phyloP scores from a whole-genome alignment of 2,888 invertebrate species.

The Sinopyrophorus schimmeli region DNA sequence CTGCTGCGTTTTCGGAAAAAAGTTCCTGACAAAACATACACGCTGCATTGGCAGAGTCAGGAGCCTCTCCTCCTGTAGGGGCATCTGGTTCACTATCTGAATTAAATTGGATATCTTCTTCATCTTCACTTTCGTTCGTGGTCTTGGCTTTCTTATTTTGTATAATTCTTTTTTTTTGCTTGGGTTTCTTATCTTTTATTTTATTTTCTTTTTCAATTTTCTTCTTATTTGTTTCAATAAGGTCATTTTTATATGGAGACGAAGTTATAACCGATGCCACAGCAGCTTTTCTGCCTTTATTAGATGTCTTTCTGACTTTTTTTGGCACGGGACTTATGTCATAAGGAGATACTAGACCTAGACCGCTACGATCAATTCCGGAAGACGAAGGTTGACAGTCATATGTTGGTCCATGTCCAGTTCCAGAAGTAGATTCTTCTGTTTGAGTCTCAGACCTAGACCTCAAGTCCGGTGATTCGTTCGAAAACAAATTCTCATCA shows the following conservation, averaged over 20 bases:
- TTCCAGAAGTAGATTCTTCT: too few species aligned
- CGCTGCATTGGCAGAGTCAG: slow-evolving; percentile 17
- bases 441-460: too few species aligned
- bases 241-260: not conserved
- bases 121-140: not conserved
- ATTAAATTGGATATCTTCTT: not conserved
- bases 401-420: too few species aligned
- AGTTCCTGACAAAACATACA: slow-evolving; percentile 26
- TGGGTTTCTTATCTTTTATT: not conserved
- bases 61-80: not conserved
- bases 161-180: not conserved
- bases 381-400: not conserved
- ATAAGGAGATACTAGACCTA: not conserved
- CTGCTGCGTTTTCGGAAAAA: slow-evolving; percentile 25
- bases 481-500: too few species aligned
- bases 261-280: slow-evolving; percentile 2
- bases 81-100: slow-evolving; percentile 1
- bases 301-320: not conserved
- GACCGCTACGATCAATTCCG: not conserved
- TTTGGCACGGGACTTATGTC: slow-evolving; percentile 1
- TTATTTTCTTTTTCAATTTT: not conserved
- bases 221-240: not conserved
- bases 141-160: slow-evolving; percentile 2
- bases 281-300: not conserved
- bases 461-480: too few species aligned